Conservation (phyloP, 2,888 invertebrate genomes). For the Agrochola lychnidis region DNA sequence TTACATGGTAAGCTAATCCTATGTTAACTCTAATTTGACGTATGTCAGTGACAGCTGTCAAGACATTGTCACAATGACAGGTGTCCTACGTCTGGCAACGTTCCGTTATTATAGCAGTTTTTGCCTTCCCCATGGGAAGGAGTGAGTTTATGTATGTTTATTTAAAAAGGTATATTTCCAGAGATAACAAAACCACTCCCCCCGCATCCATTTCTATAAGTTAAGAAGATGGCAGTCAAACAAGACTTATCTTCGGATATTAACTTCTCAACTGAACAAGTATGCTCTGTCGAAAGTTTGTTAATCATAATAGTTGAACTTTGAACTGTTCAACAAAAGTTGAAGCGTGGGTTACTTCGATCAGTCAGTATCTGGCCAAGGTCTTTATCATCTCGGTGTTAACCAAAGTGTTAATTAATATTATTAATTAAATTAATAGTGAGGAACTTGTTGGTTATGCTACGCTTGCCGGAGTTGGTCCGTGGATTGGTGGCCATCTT, state of each 20-base stretch:
- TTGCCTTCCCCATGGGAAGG: neutral
- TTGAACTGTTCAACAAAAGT: constrained; percentile 9
- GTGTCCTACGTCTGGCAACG: too few species aligned
- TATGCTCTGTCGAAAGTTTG: constrained; percentile 51
- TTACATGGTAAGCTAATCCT: too few species aligned
- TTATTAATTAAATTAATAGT: constrained; percentile 1
- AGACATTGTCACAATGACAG: too few species aligned
- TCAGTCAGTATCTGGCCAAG: neutral
- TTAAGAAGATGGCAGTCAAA: constrained; percentile 26
- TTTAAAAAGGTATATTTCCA: neutral
- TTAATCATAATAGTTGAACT: constrained; percentile 41
- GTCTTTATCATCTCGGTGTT: neutral
- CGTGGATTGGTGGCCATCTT: too few species aligned
- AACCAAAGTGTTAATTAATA: neutral
- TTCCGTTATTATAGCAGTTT: too few species aligned
- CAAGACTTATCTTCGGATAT: constrained; percentile 33
- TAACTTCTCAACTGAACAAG: constrained; percentile 37
- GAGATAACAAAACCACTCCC: neutral
- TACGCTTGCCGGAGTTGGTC: too few species aligned
- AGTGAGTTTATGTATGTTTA: neutral
- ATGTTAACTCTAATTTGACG: too few species aligned
- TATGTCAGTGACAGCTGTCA: too few species aligned
- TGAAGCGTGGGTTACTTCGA: neutral
- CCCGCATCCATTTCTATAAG: constrained; percentile 11
- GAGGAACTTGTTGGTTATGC: too few species aligned